Conservation (phyloP, 2,888 invertebrate genomes). For the Macrosiphum euphorbiae region DNA sequence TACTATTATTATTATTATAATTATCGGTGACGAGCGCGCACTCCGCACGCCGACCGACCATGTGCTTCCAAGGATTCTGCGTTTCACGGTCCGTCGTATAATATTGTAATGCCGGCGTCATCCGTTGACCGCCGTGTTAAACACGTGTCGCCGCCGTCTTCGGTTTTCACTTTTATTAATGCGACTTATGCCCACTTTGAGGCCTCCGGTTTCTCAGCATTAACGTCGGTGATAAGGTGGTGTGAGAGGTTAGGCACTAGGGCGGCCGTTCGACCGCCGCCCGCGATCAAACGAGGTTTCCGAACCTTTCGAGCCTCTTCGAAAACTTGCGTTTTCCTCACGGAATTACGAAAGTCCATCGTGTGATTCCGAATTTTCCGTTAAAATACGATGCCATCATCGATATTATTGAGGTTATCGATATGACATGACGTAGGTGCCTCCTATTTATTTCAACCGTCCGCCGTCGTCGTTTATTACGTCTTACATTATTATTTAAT, state of each 20-base stretch:
- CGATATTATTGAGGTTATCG: not conserved
- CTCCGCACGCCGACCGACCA: not conserved
- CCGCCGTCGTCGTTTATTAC: not conserved
- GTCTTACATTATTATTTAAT: not conserved
- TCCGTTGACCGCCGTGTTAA: not conserved
- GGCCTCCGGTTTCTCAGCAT: not conserved
- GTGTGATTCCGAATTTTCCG: not conserved
- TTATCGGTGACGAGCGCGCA: not conserved
- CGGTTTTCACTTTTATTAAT: not conserved
- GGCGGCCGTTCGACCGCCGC: not conserved
- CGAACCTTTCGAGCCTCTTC: not conserved
- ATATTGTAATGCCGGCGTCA: not conserved
- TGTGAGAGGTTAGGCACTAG: not conserved
- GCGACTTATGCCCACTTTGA: too few relatives aligned
- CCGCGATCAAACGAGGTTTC: not conserved
- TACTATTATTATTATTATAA: not conserved
- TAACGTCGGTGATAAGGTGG: not conserved
- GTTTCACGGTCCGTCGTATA: not conserved
- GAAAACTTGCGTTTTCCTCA: not conserved
- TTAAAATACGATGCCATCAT: not conserved
- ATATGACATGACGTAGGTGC: not conserved
- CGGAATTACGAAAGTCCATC: not conserved
- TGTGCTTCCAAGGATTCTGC: constrained; percentile 1
- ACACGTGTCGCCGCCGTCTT: too few relatives aligned
- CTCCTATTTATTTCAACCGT: not conserved